Percentiles rank a stretch among this genome's conserved stretches.
Conservation (phyloP, 2,797 vertebrate genomes). For the Hydrolagus colliei region DNA sequence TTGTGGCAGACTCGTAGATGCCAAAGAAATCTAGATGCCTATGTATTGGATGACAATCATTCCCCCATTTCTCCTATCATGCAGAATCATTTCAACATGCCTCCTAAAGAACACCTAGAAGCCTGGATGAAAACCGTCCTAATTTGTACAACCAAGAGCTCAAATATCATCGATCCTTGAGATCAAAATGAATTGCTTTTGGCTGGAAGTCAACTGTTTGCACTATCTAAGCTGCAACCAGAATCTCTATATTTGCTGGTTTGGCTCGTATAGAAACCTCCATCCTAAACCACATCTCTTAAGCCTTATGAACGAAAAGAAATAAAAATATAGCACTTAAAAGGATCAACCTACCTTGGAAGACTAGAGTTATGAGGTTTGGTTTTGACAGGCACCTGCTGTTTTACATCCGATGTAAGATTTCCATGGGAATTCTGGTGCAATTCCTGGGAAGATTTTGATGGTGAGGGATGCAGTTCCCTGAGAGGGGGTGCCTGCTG, state of each 20-base stretch:
- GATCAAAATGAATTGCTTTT: background rate
- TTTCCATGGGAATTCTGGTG: constrained; percentile 81
- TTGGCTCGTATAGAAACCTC: background rate
- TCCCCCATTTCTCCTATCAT: too few species aligned
- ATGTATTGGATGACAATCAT: too few species aligned
- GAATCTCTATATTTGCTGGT: background rate
- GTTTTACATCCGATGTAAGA: constrained; percentile 74
- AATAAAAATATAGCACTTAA: background rate
- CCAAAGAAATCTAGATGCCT: too few species aligned
- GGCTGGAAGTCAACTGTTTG: background rate
- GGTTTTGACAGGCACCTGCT: constrained; percentile 77
- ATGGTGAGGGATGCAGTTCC: constrained; percentile 83
- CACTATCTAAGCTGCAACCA: background rate
- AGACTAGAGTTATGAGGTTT: constrained; percentile 91
- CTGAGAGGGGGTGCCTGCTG: constrained; percentile 91
- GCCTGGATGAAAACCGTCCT: too few species aligned
- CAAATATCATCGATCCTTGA: background rate
- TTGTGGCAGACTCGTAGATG: too few species aligned
- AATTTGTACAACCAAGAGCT: background rate
- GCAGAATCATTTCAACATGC: too few species aligned
- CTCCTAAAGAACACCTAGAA: too few species aligned
- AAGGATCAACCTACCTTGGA: constrained; percentile 75
- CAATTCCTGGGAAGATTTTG: constrained; percentile 69
- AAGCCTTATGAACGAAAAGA: background rate
- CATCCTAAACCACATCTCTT: background rate